These are phyloP conservation scores for Malurus leucopterus DNA, from an alignment of 2,797 vertebrate genomes.

Conservation along the genomic window DNA sequence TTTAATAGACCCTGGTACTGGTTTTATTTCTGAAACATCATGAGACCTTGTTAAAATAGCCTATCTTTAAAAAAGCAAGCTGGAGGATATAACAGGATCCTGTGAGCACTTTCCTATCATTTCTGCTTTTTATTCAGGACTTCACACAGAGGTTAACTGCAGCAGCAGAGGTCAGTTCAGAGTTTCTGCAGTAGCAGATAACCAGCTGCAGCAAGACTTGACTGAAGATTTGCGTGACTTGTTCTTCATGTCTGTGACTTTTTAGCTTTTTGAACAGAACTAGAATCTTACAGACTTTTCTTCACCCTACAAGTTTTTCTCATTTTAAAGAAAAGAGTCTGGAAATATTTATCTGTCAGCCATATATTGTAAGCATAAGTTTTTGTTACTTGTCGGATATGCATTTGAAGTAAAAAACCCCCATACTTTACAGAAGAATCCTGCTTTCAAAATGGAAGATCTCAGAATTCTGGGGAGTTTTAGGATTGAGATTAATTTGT, in stretches of 20 bases:
- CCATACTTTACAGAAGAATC: background rate
- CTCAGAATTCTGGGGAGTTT: background rate
- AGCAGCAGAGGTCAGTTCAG: background rate
- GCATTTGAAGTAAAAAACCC: background rate
- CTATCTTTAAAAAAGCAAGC: background rate
- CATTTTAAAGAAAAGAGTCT: background rate
- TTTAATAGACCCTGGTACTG: background rate
- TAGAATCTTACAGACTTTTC: background rate
- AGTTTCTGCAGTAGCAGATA: background rate
- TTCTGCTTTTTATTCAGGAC: background rate
- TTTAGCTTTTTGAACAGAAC: background rate
- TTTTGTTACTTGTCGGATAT: background rate
- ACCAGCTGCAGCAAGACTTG: background rate
- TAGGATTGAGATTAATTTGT: background rate
- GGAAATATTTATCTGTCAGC: background rate
- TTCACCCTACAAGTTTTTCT: background rate
- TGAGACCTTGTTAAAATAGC: background rate
- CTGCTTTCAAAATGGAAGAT: background rate
- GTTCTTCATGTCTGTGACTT: background rate
- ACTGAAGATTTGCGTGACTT: background rate
- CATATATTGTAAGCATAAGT: background rate
- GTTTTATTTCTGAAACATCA: background rate
- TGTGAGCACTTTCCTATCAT: background rate
- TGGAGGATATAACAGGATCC: background rate
- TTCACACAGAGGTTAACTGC: accelerated